Conservation (phyloP, 2,113 vertebrate species). For the Sinocyclocheilus maitianheensis region DNA sequence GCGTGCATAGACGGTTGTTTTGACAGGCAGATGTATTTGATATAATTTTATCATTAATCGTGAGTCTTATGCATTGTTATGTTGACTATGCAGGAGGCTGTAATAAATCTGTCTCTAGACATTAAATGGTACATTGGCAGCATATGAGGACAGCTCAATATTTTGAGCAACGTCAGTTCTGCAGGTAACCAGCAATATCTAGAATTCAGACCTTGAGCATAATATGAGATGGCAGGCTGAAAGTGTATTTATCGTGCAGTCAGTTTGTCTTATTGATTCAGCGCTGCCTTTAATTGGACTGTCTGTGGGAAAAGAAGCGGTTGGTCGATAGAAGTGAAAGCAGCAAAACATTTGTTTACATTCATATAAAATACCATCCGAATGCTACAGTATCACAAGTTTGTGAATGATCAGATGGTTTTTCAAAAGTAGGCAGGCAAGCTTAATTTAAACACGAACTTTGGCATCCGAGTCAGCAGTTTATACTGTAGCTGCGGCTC, state of each 20-base stretch:
- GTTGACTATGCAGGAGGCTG: background rate
- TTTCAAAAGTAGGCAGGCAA: background rate
- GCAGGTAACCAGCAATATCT: constrained; percentile 7
- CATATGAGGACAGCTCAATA: background rate
- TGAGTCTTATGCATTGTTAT: background rate
- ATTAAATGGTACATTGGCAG: background rate
- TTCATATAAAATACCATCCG: constrained; percentile 3
- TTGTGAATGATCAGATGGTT: background rate
- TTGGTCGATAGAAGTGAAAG: constrained; percentile 25
- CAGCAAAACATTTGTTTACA: constrained; percentile 4
- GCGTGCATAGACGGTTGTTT: background rate
- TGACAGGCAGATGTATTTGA: background rate
- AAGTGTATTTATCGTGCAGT: constrained; percentile 9
- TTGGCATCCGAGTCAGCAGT: background rate
- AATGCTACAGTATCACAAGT: background rate
- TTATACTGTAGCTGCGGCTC: background rate
- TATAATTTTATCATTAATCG: background rate
- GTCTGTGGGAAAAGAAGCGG: background rate
- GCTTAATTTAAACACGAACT: background rate
- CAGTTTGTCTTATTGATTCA: constrained; percentile 28
- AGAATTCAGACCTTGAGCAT: constrained; percentile 7
- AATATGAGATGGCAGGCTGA: background rate
- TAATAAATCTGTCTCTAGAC: background rate
- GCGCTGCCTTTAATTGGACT: constrained; percentile 2
- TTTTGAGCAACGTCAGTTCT: background rate